phyloP scores from a whole-genome alignment of 1,140 invertebrate species.

The Drosophila melanica region DNA sequence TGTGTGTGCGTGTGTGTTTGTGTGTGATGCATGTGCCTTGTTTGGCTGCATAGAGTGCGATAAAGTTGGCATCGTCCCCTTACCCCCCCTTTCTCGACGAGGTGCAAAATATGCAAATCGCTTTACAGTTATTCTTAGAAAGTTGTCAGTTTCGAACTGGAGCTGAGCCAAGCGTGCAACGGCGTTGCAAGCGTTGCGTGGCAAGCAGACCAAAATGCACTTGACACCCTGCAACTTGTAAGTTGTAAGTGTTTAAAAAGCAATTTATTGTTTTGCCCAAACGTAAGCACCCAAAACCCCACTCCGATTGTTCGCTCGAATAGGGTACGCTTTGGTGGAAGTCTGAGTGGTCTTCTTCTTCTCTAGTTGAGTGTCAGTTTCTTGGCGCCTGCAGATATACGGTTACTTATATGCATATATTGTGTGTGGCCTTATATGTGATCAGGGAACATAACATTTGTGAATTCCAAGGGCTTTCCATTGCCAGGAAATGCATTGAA shows the following conservation, averaged over 20 bases:
- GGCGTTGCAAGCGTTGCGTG: conserved; percentile 45
- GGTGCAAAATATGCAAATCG: conserved; percentile 78
- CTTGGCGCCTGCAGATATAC: neutral
- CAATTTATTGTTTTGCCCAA: conserved; percentile 74
- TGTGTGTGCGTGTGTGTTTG: conserved; percentile 28
- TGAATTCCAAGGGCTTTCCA: neutral
- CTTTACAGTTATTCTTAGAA: conserved; percentile 80
- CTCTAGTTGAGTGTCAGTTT: neutral
- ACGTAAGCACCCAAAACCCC: conserved; percentile 16
- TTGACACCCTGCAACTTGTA: conserved; percentile 53
- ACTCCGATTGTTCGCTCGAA: neutral
- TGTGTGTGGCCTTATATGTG: conserved; percentile 1
- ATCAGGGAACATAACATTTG: neutral
- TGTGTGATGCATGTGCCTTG: conserved; percentile 43
- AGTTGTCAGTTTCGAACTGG: conserved; percentile 71
- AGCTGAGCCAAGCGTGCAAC: conserved; percentile 57
- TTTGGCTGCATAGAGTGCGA: conserved; percentile 64
- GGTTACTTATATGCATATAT: neutral
- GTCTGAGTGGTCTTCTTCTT: neutral
- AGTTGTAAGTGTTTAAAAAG: conserved; percentile 76
- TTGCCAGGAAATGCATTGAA: neutral
- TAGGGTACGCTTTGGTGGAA: neutral
- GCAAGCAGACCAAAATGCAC: conserved; percentile 30
- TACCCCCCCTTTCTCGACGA: neutral
- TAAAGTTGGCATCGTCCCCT: conserved; percentile 61